Conservation (phyloP, 2,113 vertebrate species). For the Tachysurus vachellii region DNA sequence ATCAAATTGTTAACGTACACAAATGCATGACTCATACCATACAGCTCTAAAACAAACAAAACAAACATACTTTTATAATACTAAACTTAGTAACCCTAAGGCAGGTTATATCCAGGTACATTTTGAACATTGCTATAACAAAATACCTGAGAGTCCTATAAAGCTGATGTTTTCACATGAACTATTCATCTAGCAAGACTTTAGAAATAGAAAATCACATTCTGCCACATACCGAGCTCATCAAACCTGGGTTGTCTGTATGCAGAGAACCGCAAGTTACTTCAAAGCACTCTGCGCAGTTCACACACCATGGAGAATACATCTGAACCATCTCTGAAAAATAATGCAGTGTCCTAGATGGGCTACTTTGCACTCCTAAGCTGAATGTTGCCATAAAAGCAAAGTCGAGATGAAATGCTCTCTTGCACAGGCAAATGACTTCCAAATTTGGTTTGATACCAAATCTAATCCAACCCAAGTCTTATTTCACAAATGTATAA, state of each 20-base stretch:
- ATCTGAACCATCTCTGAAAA: slow-evolving; percentile 43
- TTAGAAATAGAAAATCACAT: slow-evolving; percentile 34
- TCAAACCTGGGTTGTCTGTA: slow-evolving; percentile 49
- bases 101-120: slow-evolving; percentile 7
- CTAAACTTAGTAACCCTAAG: neutral
- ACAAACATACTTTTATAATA: neutral
- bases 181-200: slow-evolving; percentile 30
- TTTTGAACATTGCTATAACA: slow-evolving; percentile 15
- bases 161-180: slow-evolving; percentile 14
- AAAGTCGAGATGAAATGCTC: slow-evolving; percentile 4
- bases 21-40: neutral
- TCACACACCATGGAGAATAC: slow-evolving; percentile 34
- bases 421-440: slow-evolving; percentile 1
- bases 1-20: neutral
- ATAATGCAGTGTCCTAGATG: slow-evolving; percentile 48
- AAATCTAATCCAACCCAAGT: neutral
- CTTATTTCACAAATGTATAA: neutral
- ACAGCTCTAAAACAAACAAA: slow-evolving; percentile 9
- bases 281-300: slow-evolving; percentile 36
- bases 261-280: slow-evolving; percentile 34
- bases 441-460: slow-evolving; percentile 10
- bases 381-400: slow-evolving; percentile 19
- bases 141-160: slow-evolving; percentile 1
- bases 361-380: slow-evolving; percentile 47
- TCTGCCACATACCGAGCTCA: slow-evolving; percentile 37